These are phyloP conservation scores for Tenualosa ilisha DNA, from an alignment of 2,797 vertebrate genomes.

Conservation along the genomic window DNA sequence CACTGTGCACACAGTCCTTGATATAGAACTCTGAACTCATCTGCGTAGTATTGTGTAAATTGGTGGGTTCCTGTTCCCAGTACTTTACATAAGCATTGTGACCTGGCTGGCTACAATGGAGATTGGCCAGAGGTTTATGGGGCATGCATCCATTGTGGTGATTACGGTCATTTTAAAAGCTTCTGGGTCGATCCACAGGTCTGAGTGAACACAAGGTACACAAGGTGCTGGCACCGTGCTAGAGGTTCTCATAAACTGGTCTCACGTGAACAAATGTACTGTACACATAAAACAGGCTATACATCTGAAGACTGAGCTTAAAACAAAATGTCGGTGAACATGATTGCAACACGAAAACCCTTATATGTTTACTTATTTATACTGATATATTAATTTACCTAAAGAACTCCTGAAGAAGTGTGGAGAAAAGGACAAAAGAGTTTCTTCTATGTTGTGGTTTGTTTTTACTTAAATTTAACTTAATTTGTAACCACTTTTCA, in stretches of 20 bases:
- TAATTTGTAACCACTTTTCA: neutral
- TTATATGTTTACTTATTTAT: neutral
- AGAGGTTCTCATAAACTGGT: too few species aligned
- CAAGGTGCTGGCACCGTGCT: neutral
- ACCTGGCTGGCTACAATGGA: too few species aligned
- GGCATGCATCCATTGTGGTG: neutral
- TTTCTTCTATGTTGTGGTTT: neutral
- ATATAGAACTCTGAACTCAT: too few species aligned
- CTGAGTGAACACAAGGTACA: neutral
- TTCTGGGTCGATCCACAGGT: neutral
- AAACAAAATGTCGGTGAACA: neutral
- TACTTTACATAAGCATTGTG: too few species aligned
- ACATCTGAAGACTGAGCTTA: neutral
- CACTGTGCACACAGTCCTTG: neutral
- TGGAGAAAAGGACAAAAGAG: too few species aligned
- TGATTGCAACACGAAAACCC: neutral
- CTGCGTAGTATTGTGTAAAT: too few species aligned
- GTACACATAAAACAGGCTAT: too few species aligned
- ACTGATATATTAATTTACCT: too few species aligned
- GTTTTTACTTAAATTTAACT: neutral
- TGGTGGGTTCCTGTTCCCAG: too few species aligned
- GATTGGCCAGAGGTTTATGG: neutral
- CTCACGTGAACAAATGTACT: too few species aligned
- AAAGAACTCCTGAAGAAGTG: too few species aligned
- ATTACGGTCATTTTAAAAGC: neutral